Percentiles rank a stretch among this genome's conserved stretches.
These are phyloP conservation scores for Leistus spinibarbis DNA, from an alignment of 2,888 invertebrate species.

Conservation along the genomic window DNA sequence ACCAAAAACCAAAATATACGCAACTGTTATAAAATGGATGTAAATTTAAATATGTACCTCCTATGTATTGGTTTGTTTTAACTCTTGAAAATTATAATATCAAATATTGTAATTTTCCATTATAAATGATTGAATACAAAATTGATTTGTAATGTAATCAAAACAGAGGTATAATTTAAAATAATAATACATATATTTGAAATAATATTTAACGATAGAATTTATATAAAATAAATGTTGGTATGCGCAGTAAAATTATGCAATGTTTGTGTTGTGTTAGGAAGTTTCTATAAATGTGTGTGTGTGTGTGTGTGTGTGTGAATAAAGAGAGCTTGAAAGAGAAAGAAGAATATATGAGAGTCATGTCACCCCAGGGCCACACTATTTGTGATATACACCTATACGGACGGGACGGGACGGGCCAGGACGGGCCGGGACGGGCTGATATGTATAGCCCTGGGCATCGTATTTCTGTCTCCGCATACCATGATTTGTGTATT, in stretches of 20 bases:
- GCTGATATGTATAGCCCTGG: slow-evolving; percentile 45
- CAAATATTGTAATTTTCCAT: too few relatives aligned
- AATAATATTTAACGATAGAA: neutral
- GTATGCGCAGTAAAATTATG: too few relatives aligned
- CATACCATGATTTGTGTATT: slow-evolving; percentile 46
- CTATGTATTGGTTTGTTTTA: too few relatives aligned
- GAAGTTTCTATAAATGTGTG: neutral
- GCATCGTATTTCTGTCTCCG: slow-evolving; percentile 42
- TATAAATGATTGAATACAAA: too few relatives aligned
- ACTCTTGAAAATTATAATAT: too few relatives aligned
- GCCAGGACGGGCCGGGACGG: slow-evolving; percentile 43
- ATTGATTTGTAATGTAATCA: too few relatives aligned
- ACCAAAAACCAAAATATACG: too few relatives aligned
- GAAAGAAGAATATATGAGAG: slow-evolving; percentile 41
- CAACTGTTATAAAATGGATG: too few relatives aligned
- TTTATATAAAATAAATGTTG: neutral
- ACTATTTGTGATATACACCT: slow-evolving; percentile 50
- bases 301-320: neutral
- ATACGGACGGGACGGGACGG: slow-evolving; percentile 40
- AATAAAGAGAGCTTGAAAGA: neutral
- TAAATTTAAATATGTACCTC: too few relatives aligned
- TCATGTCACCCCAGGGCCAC: slow-evolving; percentile 49
- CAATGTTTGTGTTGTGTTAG: too few relatives aligned
- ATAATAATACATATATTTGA: too few relatives aligned
- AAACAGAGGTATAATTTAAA: too few relatives aligned